Conservation (phyloP, 2,888 invertebrate species). For the Drosophila setosimentum region DNA sequence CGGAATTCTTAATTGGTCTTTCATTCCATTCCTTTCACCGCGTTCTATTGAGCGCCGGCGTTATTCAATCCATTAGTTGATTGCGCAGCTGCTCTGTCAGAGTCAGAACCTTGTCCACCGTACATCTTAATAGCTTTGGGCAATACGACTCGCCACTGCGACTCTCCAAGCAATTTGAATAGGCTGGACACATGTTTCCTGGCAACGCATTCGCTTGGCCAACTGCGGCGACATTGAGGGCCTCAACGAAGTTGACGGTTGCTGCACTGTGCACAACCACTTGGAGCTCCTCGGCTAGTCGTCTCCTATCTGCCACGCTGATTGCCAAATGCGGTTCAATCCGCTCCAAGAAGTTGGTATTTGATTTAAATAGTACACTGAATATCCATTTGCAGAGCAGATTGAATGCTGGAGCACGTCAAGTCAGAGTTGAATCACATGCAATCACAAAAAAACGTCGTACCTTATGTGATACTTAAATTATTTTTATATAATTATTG, state of each 20-base stretch:
- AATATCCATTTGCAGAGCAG: neutral
- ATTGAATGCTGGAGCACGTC: neutral
- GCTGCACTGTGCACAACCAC: slow-evolving; percentile 1
- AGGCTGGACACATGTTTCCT: neutral
- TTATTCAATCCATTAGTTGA: neutral
- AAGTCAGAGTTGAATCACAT: neutral
- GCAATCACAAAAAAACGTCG: neutral
- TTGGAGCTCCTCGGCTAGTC: neutral
- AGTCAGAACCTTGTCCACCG: neutral
- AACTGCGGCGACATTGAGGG: neutral
- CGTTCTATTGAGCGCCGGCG: neutral
- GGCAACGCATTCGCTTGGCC: slow-evolving; percentile 1
- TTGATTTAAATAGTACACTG: neutral
- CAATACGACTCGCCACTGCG: neutral
- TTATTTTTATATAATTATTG: neutral
- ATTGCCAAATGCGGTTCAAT: slow-evolving; percentile 3
- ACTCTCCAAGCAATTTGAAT: neutral
- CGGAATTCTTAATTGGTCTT: neutral
- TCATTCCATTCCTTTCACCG: neutral
- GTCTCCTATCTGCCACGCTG: neutral
- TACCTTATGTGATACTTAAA: too few species aligned
- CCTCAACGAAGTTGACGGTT: neutral
- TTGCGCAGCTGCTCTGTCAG: neutral
- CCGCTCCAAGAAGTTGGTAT: neutral
- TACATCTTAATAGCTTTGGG: neutral